Base-by-base conservation (phyloP, 2,113 vertebrate genomes). In the Actenoides hombroni region DNA sequence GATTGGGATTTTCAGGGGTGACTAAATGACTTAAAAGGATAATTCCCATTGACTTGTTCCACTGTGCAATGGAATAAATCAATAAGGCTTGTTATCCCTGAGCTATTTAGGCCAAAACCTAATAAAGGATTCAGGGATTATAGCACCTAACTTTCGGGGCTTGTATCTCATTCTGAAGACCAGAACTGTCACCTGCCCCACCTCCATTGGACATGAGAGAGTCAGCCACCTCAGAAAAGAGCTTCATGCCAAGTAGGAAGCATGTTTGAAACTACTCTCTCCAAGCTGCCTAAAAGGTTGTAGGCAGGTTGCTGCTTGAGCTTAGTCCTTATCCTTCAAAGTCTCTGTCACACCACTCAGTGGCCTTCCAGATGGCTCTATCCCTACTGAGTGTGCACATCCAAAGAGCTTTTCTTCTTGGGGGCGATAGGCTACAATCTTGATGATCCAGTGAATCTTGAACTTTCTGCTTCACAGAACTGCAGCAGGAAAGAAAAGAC, bases 11-110 rank as follows among this genome's bases (percentile, higher is more conserved):
- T 96, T 94, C 80, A 87, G 65, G n/a, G 28, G 15, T 81, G 35
- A 42, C 19, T 84, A 88, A 95, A 95, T 92, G 69, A 76, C 69
- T 95, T 95, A 61, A 81, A 90, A 88, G 57, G 92, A 93, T 93
- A 90, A 93, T 40, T 92, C 53, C 53, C 86, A 79, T 57, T 80
- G 88, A 79, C 86, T 82, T 64, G 7, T 60, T 91, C 73, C 44
- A 60, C 33, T 68, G 80, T 93, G 83, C 65, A 60, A 88, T 21
- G 46, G 77, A 89, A 91, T 86, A 68, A 91, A 82, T 97, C 86
- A 65, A 49, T 94, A 78, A 71, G 24, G 11, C 40, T 95, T 83
- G 16, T 29, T 94, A 20, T 84, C 16, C 35, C n/a, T 65, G 33
- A 89, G 48, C 33, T 91, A 61, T 73, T 95, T 71, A 95, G 40